These are phyloP conservation scores for Apotomis betuletana DNA, from an alignment of 2,888 invertebrate species.

Conservation along the genomic window DNA sequence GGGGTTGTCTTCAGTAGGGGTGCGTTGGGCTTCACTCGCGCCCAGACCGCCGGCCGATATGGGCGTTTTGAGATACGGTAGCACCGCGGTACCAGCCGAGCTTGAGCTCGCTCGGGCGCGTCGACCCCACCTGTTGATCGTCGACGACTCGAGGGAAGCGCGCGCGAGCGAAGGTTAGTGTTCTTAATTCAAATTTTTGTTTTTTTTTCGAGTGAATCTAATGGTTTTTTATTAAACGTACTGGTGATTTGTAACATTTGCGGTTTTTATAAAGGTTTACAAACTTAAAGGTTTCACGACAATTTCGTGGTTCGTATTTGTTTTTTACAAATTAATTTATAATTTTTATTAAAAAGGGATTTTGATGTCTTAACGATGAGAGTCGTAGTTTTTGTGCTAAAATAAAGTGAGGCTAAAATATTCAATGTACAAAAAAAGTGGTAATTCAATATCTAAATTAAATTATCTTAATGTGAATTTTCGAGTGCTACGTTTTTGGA, in stretches of 20 bases:
- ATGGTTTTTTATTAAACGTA: neutral
- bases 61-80: slow-evolving; percentile 72
- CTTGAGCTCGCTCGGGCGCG: slow-evolving; percentile 65
- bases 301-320: too few relatives aligned
- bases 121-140: slow-evolving; percentile 79
- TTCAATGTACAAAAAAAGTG: too few relatives aligned
- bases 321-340: too few relatives aligned
- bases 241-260: too few relatives aligned
- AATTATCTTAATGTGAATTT: neutral
- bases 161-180: slow-evolving; percentile 73
- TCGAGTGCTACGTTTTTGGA: neutral
- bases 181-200: slow-evolving; percentile 9
- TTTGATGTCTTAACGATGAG: too few relatives aligned
- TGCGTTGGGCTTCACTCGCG: slow-evolving; percentile 70
- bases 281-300: too few relatives aligned
- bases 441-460: too few relatives aligned
- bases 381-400: too few relatives aligned
- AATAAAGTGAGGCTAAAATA: too few relatives aligned
- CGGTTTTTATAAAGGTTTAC: too few relatives aligned
- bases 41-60: slow-evolving; percentile 76
- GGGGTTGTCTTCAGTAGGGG: slow-evolving; percentile 37
- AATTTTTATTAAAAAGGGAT: too few relatives aligned
- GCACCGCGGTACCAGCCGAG: slow-evolving; percentile 67
- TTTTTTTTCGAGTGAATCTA: neutral
- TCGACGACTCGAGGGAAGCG: slow-evolving; percentile 75